A percentile compares a stretch with the other conserved stretches of the same genome.
Conservation (phyloP, 2,797 vertebrate genomes). For the Sylvia borin region DNA sequence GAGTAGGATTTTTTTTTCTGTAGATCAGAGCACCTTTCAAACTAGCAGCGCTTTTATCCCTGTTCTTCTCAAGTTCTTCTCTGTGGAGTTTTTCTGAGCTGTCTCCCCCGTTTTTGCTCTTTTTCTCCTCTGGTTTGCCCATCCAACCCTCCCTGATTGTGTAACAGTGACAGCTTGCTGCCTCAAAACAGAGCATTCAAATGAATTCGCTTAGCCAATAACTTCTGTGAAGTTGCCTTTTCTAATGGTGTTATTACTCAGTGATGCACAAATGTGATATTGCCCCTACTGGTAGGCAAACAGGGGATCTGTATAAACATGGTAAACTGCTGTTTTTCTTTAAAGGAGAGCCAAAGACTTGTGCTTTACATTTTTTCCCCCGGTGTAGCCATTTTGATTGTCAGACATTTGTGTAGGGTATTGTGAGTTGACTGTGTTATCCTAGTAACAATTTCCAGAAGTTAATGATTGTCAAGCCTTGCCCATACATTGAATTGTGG, state of each 20-base stretch:
- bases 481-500: slow-evolving; percentile 60
- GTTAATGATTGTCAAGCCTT: slow-evolving; percentile 71
- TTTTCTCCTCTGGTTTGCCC: slow-evolving; percentile 54
- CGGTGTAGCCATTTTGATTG: slow-evolving; percentile 67
- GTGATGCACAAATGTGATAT: slow-evolving; percentile 85
- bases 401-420: slow-evolving; percentile 60
- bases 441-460: slow-evolving; percentile 53
- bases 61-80: neutral
- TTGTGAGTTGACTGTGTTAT: slow-evolving; percentile 73
- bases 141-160: slow-evolving; percentile 71
- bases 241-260: slow-evolving; percentile 88
- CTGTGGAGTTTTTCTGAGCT: neutral
- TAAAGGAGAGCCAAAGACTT: slow-evolving; percentile 84
- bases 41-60: neutral
- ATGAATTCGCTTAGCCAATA: slow-evolving; percentile 88
- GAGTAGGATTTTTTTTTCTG: neutral
- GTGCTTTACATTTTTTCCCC: slow-evolving; percentile 74
- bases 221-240: slow-evolving; percentile 99
- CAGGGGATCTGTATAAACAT: slow-evolving; percentile 74
- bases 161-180: slow-evolving; percentile 81
- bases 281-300: slow-evolving; percentile 85
- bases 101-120: neutral
- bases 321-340: slow-evolving; percentile 77
- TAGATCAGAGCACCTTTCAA: neutral
- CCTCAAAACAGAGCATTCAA: slow-evolving; percentile 85